These are phyloP conservation scores for Orientallactaga bullata DNA, from an alignment of 2,113 vertebrate genomes.

Conservation along the genomic window DNA sequence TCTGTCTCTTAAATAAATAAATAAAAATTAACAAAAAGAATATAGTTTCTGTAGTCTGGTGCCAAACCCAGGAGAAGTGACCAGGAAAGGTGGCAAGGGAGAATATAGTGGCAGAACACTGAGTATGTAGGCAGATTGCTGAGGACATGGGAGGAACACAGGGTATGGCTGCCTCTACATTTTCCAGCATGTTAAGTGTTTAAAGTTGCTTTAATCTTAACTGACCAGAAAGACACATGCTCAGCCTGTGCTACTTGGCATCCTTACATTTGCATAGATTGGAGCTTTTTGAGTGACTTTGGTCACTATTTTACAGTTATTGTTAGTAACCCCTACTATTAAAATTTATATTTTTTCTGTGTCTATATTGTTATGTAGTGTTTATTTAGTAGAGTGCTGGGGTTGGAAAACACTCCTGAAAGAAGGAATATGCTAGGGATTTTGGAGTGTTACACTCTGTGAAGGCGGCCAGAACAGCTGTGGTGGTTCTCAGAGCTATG, in stretches of 20 bases:
- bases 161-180: too few relatives aligned
- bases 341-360: neutral
- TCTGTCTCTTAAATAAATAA: too few relatives aligned
- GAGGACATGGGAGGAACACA: neutral
- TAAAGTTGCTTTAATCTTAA: neutral
- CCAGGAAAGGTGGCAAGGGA: neutral
- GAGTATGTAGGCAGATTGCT: neutral
- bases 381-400: neutral
- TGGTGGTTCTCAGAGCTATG: neutral
- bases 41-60: too few relatives aligned
- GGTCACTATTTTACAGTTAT: neutral
- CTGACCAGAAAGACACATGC: neutral
- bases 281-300: neutral
- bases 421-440: neutral
- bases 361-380: neutral
- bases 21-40: neutral
- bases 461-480: slow-evolving; percentile 30
- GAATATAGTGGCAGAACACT: too few relatives aligned
- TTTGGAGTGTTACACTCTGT: neutral
- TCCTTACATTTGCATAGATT: neutral
- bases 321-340: neutral
- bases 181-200: neutral
- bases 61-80: neutral
- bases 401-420: neutral
- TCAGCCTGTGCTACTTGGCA: neutral